Evolutionary conservation across 2,113 vertebrate genomes (phyloP).

Genomic region (Etia nguti): DNA sequence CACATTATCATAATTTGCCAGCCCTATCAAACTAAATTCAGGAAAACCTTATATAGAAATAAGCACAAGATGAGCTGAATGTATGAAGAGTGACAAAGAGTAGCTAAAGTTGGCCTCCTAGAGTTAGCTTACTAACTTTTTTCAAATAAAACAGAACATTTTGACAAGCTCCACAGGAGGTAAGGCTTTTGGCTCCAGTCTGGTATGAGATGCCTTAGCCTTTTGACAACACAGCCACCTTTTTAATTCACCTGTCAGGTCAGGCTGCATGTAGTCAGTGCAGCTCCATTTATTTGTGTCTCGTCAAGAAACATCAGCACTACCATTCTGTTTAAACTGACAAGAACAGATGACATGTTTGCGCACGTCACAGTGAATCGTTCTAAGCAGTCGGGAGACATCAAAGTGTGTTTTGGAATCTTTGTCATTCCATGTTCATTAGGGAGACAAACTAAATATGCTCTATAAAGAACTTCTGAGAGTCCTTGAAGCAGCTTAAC

Average conservation of each 20-base stretch:
- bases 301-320: slow-evolving; percentile 21
- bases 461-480: slow-evolving; percentile 7
- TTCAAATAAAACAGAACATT: slow-evolving; percentile 24
- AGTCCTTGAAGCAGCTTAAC: not conserved
- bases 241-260: slow-evolving; percentile 48
- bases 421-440: slow-evolving; percentile 9
- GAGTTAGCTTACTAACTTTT: slow-evolving; percentile 26
- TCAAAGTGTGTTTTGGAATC: slow-evolving; percentile 21
- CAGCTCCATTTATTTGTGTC: slow-evolving; percentile 47
- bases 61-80: not conserved
- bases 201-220: not conserved
- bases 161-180: slow-evolving; percentile 25
- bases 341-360: slow-evolving; percentile 21
- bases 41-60: slow-evolving; percentile 19
- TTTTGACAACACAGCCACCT: slow-evolving; percentile 31
- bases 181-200: slow-evolving; percentile 7
- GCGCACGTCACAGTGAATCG: not conserved
- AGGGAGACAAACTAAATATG: slow-evolving; percentile 16
- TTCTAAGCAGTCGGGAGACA: not conserved
- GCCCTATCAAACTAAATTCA: not conserved
- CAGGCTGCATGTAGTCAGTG: slow-evolving; percentile 7
- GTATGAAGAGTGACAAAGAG: slow-evolving; percentile 2
- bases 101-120: slow-evolving; percentile 20
- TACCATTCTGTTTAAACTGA: slow-evolving; percentile 25
- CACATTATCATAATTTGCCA: not conserved